Base-by-base conservation (phyloP, 2,888 invertebrate genomes). In the Cheilosia vernalis region DNA sequence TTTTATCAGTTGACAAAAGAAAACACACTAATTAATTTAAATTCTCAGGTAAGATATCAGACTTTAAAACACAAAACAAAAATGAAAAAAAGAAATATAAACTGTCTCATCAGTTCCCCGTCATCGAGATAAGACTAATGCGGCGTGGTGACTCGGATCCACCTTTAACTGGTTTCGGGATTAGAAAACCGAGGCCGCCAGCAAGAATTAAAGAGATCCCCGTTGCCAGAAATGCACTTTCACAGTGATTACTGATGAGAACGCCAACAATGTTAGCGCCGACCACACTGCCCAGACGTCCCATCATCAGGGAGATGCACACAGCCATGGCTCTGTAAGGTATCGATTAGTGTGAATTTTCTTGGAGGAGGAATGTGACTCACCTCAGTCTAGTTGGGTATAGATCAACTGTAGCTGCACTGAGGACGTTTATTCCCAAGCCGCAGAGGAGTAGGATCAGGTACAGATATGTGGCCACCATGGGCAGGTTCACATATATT, bases 301-400 rank as follows among this genome's bases (percentile, higher is more conserved):
- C 93, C 88, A 93, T 92, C 93, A 93, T 93, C 3, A 93, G 88
- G 0, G 93, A 93, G 73, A 93, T 92, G 42, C 93, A 93, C 61
- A 93, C 88, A 21, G 93, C 93, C 93, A 93, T 93, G 19, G 92
- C 93, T 87, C 93, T 91, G 67, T 4, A 21, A 33, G 72, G 24
- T 17, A 5, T 17, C n/a, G 17, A 19, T 30, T 17, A 7, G 33
- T 21, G 6, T 17, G 10, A 53, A 33, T 13, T 17, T 27, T n/a
- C 9, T 19, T 13, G 17, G 47, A 10, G 13, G 3, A 47, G 27
- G 9, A 5, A 63, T 3, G n/a, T 49, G 19, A 27, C 51, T 61
- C 88, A 91, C 91, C 91, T 90, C 58, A 91, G 88, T 60, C 90
- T 88, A 3, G 91, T 91, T 33, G 91, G 91, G 87, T 89, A 91